Conservation (phyloP, 2,888 invertebrate genomes). For the Monoplex corrugatus region DNA sequence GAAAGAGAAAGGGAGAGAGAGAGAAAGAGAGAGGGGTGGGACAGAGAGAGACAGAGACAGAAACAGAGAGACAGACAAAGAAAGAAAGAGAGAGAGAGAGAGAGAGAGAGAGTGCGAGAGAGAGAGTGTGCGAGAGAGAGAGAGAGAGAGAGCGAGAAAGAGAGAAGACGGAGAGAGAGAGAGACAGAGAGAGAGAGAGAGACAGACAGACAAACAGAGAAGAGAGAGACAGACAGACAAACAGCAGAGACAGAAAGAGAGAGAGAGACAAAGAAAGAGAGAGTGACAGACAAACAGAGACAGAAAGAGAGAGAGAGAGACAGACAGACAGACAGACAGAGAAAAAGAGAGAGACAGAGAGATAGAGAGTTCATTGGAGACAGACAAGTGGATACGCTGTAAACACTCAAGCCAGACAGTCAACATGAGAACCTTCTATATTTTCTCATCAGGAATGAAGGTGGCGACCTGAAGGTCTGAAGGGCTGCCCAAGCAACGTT, state of each 20-base stretch:
- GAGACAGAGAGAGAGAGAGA: neutral
- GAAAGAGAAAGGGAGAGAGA: neutral
- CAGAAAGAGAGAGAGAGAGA: conserved; percentile 11
- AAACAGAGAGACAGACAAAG: neutral
- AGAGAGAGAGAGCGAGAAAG: neutral
- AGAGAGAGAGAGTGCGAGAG: conserved; percentile 17
- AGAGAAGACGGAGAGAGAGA: neutral
- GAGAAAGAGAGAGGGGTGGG: neutral
- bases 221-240: neutral
- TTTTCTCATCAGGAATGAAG: too few species aligned
- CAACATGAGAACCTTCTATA: too few species aligned
- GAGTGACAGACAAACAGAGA: neutral
- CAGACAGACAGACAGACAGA: neutral
- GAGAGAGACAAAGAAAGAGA: too few species aligned
- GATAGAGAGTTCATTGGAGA: neutral
- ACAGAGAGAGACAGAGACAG: neutral
- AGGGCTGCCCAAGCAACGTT: too few species aligned
- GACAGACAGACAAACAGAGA: too few species aligned
- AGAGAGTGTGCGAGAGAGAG: conserved; percentile 8
- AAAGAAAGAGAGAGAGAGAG: conserved; percentile 16
- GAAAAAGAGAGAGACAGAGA: neutral
- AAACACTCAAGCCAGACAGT: too few species aligned
- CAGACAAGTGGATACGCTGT: too few species aligned
- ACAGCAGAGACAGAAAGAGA: too few species aligned
- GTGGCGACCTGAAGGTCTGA: too few species aligned